Conservation (phyloP, 2,888 invertebrate genomes). For the Gnatocerus cornutus region DNA sequence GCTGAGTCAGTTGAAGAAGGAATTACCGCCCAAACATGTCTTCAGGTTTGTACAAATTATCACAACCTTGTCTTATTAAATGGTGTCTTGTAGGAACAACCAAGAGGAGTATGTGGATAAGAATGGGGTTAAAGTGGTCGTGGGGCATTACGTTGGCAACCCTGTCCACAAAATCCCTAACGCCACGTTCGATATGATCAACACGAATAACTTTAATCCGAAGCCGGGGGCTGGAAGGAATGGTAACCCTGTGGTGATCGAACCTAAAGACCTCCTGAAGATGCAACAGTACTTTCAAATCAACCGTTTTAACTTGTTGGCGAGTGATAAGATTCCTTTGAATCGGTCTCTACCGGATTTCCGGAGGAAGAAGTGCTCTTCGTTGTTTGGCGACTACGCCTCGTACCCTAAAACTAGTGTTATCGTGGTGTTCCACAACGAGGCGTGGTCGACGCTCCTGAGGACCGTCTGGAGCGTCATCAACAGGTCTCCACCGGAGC, state of each 20-base stretch:
- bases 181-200: constrained; percentile 81
- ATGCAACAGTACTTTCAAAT: constrained; percentile 88
- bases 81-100: constrained; percentile 62
- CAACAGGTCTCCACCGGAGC: constrained; percentile 84
- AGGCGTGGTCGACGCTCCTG: constrained; percentile 97
- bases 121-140: constrained; percentile 86
- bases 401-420: constrained; percentile 90
- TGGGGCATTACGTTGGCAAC: constrained; percentile 92
- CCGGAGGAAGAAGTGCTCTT: constrained; percentile 84
- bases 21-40: constrained; percentile 63
- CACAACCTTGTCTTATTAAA: too few species aligned
- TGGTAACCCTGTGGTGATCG: constrained; percentile 86
- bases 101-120: constrained; percentile 82
- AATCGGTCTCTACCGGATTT: constrained; percentile 90
- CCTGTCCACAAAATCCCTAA: constrained; percentile 77
- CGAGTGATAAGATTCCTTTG: constrained; percentile 89
- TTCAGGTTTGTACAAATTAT: constrained; percentile 55
- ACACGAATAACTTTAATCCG: constrained; percentile 86
- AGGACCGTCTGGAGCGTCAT: constrained; percentile 96
- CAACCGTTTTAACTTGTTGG: constrained; percentile 91
- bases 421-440: constrained; percentile 98
- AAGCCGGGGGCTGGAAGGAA: constrained; percentile 83
- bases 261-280: constrained; percentile 81
- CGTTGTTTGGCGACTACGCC: constrained; percentile 74
- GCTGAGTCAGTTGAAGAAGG: constrained; percentile 49